Evolutionary conservation across 1,140 invertebrate genomes (phyloP), one percentile per base, ranked within the genome.

Genomic region (Homalodisca vitripennis): DNA sequence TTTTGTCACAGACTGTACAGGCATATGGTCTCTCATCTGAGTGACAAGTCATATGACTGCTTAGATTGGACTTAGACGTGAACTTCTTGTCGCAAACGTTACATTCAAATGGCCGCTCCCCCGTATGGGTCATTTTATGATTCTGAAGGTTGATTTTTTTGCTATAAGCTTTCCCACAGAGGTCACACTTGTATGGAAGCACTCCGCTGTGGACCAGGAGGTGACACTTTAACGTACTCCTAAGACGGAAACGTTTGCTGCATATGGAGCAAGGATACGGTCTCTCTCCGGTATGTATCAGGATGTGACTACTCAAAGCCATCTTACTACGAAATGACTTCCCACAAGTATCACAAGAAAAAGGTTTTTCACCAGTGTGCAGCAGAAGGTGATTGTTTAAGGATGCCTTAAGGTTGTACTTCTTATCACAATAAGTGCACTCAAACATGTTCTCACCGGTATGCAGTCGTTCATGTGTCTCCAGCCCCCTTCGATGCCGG

Each of bases 61-160:
- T 66, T 17, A 70, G 47, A 34, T 53, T 70, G 20, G 47, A 65
- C 3, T 20, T 69, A 32, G 46, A 20, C 1, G 47, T 32, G 30
- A 64, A 65, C 12, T 32, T 66, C 22, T 70, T 65, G 6, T 30
- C 41, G 30, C 69, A 70, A 55, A 79, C 76, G 6, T 80, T 79
- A 66, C 83, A 84, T 14, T 78, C 77, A 55, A 78, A 80, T 0
- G 82, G 83, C 68, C 82, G 83, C 17, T 78, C 78, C 0, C 77
- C 80, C 2, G 77, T 75, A 31, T 83, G 82, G 3, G 51, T 66
- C 27, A 66, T 17, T 48, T 64, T 95, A 80, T 99, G 97, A 1
- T 97, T 99, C 78, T 99, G 98, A 67, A 99, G 86, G 82, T 99
- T 99, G 60, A 95, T 98, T 73, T 94, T 97, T 81, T 99, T 97